A percentile compares a stretch with the other conserved stretches of the same genome.
These are phyloP conservation scores for Microtus richardsoni DNA, from an alignment of 2,113 vertebrate species.

Conservation along the genomic window DNA sequence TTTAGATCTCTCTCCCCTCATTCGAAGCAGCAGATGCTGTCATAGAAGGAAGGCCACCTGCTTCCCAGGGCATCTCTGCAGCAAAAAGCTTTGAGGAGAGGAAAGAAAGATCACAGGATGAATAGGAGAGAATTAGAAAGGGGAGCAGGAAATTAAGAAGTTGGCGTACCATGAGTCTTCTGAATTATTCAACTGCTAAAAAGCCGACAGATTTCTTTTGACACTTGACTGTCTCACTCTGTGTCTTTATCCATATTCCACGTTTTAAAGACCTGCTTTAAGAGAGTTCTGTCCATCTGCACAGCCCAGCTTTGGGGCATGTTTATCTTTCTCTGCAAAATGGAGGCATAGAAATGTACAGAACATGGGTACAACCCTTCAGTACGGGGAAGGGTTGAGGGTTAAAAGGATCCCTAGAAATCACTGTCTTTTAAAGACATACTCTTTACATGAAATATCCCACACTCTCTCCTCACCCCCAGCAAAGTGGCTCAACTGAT, in stretches of 20 bases:
- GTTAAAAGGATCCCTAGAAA: conserved; percentile 41
- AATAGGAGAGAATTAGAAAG: conserved; percentile 70
- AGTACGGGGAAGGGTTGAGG: background rate
- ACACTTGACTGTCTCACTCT: conserved; percentile 79
- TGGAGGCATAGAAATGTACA: conserved; percentile 62
- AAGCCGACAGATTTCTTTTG: conserved; percentile 76
- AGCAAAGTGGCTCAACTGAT: background rate
- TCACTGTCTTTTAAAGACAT: conserved; percentile 36
- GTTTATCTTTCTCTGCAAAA: conserved; percentile 75
- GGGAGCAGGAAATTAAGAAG: conserved; percentile 73
- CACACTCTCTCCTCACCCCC: background rate
- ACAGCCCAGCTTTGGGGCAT: conserved; percentile 69
- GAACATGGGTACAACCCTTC: conserved; percentile 72
- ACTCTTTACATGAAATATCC: conserved; percentile 44
- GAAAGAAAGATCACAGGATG: conserved; percentile 71
- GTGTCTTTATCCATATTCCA: conserved; percentile 62
- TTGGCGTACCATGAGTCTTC: conserved; percentile 79
- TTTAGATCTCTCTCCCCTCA: conserved; percentile 61
- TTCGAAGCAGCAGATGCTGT: conserved; percentile 73
- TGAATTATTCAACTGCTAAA: conserved; percentile 80
- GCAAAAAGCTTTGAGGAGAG: conserved; percentile 70
- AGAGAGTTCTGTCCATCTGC: conserved; percentile 74
- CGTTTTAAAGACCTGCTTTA: conserved; percentile 68
- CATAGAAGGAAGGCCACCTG: conserved; percentile 71
- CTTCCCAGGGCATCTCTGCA: conserved; percentile 66